phyloP scores from a whole-genome alignment of 1,140 invertebrate genomes.

The Panonychus citri region DNA sequence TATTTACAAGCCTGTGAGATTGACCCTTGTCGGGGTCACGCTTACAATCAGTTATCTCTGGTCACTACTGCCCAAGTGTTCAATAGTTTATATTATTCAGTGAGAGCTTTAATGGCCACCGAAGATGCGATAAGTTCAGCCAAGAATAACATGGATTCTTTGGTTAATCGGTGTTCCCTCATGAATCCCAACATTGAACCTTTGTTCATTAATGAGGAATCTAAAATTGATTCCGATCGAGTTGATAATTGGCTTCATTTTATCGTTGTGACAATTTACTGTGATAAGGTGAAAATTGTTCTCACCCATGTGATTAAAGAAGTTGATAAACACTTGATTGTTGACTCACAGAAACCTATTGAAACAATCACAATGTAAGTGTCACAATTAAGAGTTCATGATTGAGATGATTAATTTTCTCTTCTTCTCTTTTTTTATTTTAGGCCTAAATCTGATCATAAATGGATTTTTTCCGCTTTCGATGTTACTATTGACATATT shows the following conservation, averaged over 20 bases:
- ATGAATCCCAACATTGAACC: background rate
- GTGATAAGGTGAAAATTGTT: conserved; percentile 5
- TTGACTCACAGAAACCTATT: background rate
- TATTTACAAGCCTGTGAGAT: conserved; percentile 8
- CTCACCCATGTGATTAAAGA: background rate
- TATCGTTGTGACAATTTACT: conserved; percentile 6
- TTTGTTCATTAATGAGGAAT: background rate
- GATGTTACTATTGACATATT: background rate
- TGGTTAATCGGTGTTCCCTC: background rate
- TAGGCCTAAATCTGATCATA: background rate
- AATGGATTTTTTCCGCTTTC: background rate
- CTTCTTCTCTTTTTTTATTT: background rate
- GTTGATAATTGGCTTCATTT: conserved; percentile 11
- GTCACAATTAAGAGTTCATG: too few relatives aligned
- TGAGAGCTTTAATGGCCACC: conserved; percentile 2
- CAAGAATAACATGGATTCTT: conserved; percentile 4
- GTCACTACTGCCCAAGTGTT: conserved; percentile 1
- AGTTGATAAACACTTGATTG: background rate
- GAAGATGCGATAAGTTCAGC: conserved; percentile 6
- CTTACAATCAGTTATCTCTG: conserved; percentile 12
- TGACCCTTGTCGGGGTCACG: conserved; percentile 5
- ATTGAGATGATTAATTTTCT: too few relatives aligned
- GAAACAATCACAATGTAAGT: too few relatives aligned
- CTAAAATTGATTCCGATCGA: background rate
- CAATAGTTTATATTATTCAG: conserved; percentile 6